Percentiles rank a stretch among this genome's conserved stretches.
These are phyloP conservation scores for Philaenus spumarius DNA, from an alignment of 1,140 invertebrate genomes.

Conservation along the genomic window DNA sequence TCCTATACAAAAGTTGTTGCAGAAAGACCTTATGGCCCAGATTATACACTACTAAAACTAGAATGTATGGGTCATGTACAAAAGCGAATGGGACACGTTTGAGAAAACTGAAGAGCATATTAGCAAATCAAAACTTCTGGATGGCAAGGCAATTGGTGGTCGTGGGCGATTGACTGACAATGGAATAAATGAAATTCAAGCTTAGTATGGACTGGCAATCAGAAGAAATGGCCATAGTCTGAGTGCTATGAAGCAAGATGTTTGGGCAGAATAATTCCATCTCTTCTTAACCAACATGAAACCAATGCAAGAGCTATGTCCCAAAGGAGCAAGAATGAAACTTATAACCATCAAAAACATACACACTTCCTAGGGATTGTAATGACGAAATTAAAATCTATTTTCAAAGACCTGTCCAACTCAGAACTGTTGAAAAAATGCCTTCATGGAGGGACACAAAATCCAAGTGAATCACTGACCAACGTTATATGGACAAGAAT, in stretches of 20 bases:
- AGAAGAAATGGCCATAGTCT: not conserved
- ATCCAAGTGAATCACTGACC: not conserved
- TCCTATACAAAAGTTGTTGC: not conserved
- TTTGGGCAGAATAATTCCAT: not conserved
- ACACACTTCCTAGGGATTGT: too few species aligned
- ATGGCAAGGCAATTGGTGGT: not conserved
- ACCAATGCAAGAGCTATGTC: not conserved
- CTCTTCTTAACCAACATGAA: not conserved
- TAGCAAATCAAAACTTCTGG: not conserved
- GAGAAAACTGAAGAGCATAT: not conserved
- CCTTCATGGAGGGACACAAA: not conserved
- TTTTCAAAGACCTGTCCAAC: constrained; percentile 19
- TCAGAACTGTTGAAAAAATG: constrained; percentile 7
- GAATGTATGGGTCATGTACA: not conserved
- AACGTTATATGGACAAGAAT: not conserved
- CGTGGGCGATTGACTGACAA: not conserved
- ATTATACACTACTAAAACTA: not conserved
- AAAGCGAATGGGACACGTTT: constrained; percentile 1
- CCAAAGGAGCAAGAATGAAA: too few species aligned
- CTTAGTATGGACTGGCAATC: constrained; percentile 1
- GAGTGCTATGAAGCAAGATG: not conserved
- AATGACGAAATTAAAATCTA: constrained; percentile 11
- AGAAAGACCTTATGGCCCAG: not conserved
- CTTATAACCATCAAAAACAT: too few species aligned
- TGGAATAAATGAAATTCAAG: not conserved